phyloP scores from a whole-genome alignment of 2,113 vertebrate species.

The Antechinus stuartii region DNA sequence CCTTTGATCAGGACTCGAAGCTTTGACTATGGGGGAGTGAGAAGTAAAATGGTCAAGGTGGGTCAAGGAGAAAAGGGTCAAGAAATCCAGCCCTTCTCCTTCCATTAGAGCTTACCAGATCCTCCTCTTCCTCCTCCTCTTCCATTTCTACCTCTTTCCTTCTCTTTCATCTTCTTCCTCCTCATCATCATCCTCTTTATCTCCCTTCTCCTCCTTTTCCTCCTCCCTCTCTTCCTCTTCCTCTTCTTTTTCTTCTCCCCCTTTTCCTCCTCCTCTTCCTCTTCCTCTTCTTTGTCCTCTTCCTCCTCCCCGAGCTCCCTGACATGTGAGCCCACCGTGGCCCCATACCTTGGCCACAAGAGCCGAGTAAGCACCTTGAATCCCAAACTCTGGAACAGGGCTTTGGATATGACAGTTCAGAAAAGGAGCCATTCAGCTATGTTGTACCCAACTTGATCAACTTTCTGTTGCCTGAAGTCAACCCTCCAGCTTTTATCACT shows the following conservation, averaged over 20 bases:
- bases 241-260: slow-evolving; percentile 64
- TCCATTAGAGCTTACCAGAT: not conserved
- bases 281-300: slow-evolving; percentile 54
- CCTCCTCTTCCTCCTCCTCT: slow-evolving; percentile 60
- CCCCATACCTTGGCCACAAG: not conserved
- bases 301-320: not conserved
- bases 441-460: not conserved
- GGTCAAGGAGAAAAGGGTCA: not conserved
- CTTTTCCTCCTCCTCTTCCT: slow-evolving; percentile 69
- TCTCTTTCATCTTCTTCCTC: not conserved
- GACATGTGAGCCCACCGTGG: not conserved
- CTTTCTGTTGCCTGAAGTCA: not conserved
- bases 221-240: slow-evolving; percentile 53
- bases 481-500: not conserved
- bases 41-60: not conserved
- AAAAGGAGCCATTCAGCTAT: not conserved
- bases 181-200: slow-evolving; percentile 50
- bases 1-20: slow-evolving; percentile 45
- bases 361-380: not conserved
- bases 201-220: slow-evolving; percentile 38
- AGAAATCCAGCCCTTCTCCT: not conserved
- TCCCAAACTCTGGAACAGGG: not conserved
- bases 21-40: not conserved
- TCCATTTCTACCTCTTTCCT: slow-evolving; percentile 75
- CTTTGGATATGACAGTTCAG: not conserved